Conservation (phyloP, 2,113 vertebrate species). For the Monopterus albus region DNA sequence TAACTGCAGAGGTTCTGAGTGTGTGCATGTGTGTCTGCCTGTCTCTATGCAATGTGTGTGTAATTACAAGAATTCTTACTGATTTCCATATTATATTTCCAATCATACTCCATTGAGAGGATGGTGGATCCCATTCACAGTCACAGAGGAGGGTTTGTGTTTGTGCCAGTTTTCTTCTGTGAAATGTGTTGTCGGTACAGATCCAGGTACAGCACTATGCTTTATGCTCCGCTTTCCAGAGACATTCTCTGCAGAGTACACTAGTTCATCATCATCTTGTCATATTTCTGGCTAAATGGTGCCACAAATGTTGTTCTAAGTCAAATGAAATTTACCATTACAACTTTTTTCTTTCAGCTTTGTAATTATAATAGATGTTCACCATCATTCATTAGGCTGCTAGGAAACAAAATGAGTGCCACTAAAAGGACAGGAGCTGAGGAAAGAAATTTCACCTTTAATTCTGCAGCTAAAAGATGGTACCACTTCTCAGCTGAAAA, state of each 20-base stretch:
- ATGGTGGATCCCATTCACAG: constrained; percentile 61
- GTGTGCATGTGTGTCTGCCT: not conserved
- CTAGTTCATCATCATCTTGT: constrained; percentile 34
- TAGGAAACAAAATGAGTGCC: constrained; percentile 1
- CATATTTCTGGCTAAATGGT: constrained; percentile 10
- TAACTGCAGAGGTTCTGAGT: not conserved
- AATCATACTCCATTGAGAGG: constrained; percentile 45
- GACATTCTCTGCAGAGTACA: constrained; percentile 27
- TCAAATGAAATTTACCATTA: constrained; percentile 2
- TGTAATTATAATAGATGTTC: not conserved
- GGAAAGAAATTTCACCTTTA: constrained; percentile 9
- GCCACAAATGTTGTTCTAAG: constrained; percentile 6
- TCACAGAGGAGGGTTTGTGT: constrained; percentile 56
- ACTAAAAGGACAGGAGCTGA: not conserved
- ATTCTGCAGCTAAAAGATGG: constrained; percentile 6
- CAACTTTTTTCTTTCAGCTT: constrained; percentile 2
- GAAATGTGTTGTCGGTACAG: constrained; percentile 51
- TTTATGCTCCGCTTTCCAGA: constrained; percentile 37
- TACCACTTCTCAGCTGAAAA: constrained; percentile 1
- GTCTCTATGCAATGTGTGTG: constrained; percentile 21
- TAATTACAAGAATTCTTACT: constrained; percentile 64
- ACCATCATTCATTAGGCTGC: not conserved
- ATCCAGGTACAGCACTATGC: constrained; percentile 16
- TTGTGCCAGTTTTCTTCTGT: constrained; percentile 51
- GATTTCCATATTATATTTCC: constrained; percentile 55